A percentile compares a stretch with the other conserved stretches of the same genome.
Evolutionary conservation across 2,797 vertebrate genomes (phyloP).

Genomic region (Adelosebastes latens): DNA sequence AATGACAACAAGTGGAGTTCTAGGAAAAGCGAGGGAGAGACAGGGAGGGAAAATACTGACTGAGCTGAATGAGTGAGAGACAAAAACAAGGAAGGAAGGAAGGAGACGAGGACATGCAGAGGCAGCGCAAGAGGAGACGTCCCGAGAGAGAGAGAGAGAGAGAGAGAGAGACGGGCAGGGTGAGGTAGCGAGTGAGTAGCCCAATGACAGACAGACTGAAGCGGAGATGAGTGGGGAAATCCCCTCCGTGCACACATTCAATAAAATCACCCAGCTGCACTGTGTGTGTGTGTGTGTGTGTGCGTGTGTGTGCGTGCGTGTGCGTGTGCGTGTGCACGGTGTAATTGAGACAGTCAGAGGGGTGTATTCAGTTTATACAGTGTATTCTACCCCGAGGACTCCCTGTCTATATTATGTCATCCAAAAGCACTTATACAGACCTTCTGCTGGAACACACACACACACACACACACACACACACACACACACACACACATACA

Average conservation of each 20-base stretch:
- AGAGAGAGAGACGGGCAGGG: constrained; percentile 64
- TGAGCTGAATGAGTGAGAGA: constrained; percentile 34
- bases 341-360: constrained; percentile 71
- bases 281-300: constrained; percentile 19
- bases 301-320: constrained; percentile 1
- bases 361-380: constrained; percentile 69
- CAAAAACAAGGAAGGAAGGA: constrained; percentile 62
- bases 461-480: constrained; percentile 30
- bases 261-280: constrained; percentile 82
- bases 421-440: constrained; percentile 70
- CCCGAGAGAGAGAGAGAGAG: constrained; percentile 63
- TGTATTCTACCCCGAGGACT: constrained; percentile 69
- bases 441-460: constrained; percentile 53
- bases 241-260: constrained; percentile 77
- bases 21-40: constrained; percentile 12
- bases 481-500: background rate
- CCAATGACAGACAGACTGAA: constrained; percentile 76
- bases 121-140: constrained; percentile 73
- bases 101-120: constrained; percentile 67
- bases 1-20: constrained; percentile 6
- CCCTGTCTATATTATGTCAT: constrained; percentile 76
- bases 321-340: constrained; percentile 9
- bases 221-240: constrained; percentile 81
- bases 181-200: constrained; percentile 70
- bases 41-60: constrained; percentile 34